Evolutionary conservation across 1,140 invertebrate species (phyloP).

Genomic region (Drepana arcuata): DNA sequence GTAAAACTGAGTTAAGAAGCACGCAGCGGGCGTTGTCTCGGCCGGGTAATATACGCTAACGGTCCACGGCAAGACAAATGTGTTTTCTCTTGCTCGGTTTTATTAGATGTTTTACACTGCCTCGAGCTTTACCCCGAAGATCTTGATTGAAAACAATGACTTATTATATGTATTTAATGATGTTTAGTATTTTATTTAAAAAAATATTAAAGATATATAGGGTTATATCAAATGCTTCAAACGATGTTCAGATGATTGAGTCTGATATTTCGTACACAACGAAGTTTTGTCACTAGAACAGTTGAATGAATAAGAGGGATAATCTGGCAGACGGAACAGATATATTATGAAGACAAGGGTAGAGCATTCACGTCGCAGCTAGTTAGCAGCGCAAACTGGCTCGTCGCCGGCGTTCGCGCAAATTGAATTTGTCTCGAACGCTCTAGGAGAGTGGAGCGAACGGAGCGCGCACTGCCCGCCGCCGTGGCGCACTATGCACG

Average conservation of each 20-base stretch:
- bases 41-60: conserved; percentile 65
- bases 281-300: too few species aligned
- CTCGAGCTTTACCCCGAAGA: conserved; percentile 25
- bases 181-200: too few species aligned
- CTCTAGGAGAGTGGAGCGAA: conserved; percentile 19
- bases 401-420: conserved; percentile 49
- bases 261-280: too few species aligned
- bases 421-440: conserved; percentile 60
- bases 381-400: conserved; percentile 59
- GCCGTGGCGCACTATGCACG: conserved; percentile 2
- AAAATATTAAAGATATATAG: too few species aligned
- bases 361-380: conserved; percentile 47
- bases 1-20: conserved; percentile 40
- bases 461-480: conserved; percentile 8
- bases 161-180: conserved; percentile 31
- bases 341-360: conserved; percentile 40
- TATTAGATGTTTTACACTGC: conserved; percentile 27
- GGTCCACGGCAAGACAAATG: conserved; percentile 66
- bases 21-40: conserved; percentile 51
- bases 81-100: conserved; percentile 57
- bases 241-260: too few species aligned
- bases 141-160: conserved; percentile 46
- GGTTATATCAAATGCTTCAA: too few species aligned
- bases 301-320: too few species aligned
- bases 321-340: too few species aligned